phyloP scores from a whole-genome alignment of 37 sponge, comb jelly and placozoan species.

The Oopsacas minuta region DNA sequence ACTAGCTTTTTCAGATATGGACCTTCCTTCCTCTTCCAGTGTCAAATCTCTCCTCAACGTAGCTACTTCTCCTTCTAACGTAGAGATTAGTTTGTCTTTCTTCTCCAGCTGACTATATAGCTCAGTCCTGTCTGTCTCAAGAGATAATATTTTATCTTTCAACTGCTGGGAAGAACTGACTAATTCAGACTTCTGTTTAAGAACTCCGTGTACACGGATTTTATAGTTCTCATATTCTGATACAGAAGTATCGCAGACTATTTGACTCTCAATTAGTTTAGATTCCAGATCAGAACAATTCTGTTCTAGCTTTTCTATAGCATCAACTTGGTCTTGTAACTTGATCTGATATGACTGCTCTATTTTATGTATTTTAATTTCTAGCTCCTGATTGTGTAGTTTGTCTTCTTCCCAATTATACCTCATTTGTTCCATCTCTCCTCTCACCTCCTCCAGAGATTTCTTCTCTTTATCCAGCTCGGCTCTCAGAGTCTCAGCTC shows the following conservation, averaged over 20 bases:
- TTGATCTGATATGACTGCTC: neutral
- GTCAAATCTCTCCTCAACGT: neutral
- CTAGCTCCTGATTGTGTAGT: neutral
- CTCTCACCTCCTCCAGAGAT: neutral
- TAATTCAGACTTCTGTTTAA: neutral
- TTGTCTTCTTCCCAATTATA: slow-evolving; percentile 1
- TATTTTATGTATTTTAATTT: neutral
- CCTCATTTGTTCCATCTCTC: neutral
- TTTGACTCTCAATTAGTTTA: neutral
- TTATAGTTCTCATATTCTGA: slow-evolving; percentile 14
- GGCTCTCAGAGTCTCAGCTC: neutral
- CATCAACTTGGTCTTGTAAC: neutral
- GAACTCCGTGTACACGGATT: neutral
- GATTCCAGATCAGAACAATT: neutral
- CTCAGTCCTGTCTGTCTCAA: neutral
- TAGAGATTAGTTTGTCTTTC: neutral
- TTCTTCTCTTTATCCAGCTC: neutral
- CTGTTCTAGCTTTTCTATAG: neutral
- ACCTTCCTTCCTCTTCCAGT: neutral
- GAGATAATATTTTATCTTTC: neutral
- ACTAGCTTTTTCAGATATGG: neutral
- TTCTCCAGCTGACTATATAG: neutral
- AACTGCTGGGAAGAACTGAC: neutral
- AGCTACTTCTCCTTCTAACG: neutral
- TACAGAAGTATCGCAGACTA: neutral